phyloP scores from a whole-genome alignment of 92 coral and sea anemone genomes.

The Porites evermanni region DNA sequence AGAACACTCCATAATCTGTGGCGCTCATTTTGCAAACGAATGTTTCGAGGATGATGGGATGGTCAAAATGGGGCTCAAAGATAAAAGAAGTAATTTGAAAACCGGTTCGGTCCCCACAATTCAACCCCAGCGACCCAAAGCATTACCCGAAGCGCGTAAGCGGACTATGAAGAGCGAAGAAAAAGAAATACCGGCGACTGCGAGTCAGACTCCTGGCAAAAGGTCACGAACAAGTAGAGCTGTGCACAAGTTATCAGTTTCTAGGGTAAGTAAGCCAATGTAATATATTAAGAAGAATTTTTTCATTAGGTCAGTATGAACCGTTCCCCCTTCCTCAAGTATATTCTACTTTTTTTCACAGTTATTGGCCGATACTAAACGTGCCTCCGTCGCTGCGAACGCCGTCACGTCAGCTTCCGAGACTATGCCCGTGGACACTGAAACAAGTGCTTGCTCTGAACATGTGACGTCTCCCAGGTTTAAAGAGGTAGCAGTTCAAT shows the following conservation, averaged over 20 bases:
- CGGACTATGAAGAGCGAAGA: not conserved
- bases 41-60: not conserved
- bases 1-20: not conserved
- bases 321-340: not conserved
- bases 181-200: not conserved
- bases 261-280: not conserved
- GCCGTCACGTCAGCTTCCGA: too few species aligned
- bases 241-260: conserved; percentile 10
- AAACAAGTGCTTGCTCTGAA: not conserved
- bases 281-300: not conserved
- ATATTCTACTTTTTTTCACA: not conserved
- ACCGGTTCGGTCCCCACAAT: not conserved
- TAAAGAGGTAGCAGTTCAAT: not conserved
- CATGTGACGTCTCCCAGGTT: too few species aligned
- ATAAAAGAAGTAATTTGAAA: not conserved
- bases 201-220: too few species aligned
- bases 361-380: not conserved
- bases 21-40: not conserved
- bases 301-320: not conserved
- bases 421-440: not conserved
- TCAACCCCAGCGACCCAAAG: not conserved
- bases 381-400: too few species aligned
- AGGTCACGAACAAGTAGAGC: conserved; percentile 16
- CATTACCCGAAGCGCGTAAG: not conserved
- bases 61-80: not conserved